phyloP scores from a whole-genome alignment of 2,888 invertebrate genomes.

The Melinaea marsaeus region DNA sequence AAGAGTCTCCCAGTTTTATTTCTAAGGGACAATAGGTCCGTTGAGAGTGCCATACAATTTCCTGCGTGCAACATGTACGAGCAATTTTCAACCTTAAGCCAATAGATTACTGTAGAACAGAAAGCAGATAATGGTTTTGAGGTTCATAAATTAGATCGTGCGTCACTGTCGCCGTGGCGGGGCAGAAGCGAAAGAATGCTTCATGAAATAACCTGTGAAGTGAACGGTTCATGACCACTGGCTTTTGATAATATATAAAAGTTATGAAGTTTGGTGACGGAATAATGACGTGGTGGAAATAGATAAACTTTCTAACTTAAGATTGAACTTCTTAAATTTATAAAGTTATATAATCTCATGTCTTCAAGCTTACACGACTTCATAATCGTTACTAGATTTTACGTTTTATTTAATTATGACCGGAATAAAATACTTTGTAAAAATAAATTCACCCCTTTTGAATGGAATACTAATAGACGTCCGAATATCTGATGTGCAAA shows the following conservation, averaged over 20 bases:
- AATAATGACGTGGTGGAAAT: slow-evolving; percentile 44
- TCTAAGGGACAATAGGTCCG: slow-evolving; percentile 60
- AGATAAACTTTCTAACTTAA: slow-evolving; percentile 37
- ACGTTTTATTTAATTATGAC: no score
- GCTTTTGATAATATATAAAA: slow-evolving; percentile 41
- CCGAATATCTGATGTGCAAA: slow-evolving; percentile 3
- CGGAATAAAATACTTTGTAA: neutral
- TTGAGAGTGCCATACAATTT: slow-evolving; percentile 46
- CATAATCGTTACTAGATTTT: no score
- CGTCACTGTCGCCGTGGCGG: slow-evolving; percentile 62
- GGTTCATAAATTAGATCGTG: slow-evolving; percentile 66
- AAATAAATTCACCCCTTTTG: neutral
- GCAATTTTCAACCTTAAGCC: slow-evolving; percentile 43
- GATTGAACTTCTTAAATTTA: slow-evolving; percentile 15
- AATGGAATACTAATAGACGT: neutral
- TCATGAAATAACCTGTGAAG: slow-evolving; percentile 66
- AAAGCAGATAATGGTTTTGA: slow-evolving; percentile 41
- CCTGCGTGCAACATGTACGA: slow-evolving; percentile 27
- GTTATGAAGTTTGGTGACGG: slow-evolving; percentile 30
- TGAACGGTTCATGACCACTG: slow-evolving; percentile 63
- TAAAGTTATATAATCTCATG: slow-evolving; percentile 13
- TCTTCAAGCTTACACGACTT: no score
- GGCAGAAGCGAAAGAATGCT: slow-evolving; percentile 51
- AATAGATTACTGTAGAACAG: slow-evolving; percentile 17
- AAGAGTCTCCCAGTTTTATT: slow-evolving; percentile 55